Evolutionary conservation across 2,113 vertebrate species (phyloP), one percentile per base, ranked within the genome.

Genomic region (Zingel zingel): DNA sequence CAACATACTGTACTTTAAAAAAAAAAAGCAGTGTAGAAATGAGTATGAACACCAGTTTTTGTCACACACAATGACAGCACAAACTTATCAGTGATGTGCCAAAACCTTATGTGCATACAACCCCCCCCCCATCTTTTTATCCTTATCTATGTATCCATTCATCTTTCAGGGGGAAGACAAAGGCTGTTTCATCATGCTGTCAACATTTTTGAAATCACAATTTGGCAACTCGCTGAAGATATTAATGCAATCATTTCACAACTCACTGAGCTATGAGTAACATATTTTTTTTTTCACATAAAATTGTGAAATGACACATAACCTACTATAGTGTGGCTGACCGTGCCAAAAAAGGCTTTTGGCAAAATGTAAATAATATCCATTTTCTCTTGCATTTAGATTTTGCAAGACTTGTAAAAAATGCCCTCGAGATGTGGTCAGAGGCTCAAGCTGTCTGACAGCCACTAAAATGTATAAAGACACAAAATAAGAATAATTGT

Each of bases 401-500:
- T 68, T 64, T 18, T 64, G 48, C 43, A 66, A 84, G 83, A 69
- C 45, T 76, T 79, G 30, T 62, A 51, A 70, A 67, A 77, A 81
- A n/a, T 36, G n/a, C 33, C 53, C 65, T 7, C 2, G 19, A 70
- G 63, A 83, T 74, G 66, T 67, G 65, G 69, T 45, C 23, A 70
- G 48, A 36, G 54, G 36, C 58, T 76, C 6, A 19, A 75, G 21
- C 68, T 74, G 75, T 82, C 65, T 82, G 74, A 89, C 62, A 64
- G 65, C 74, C 77, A 78, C 81, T 8, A 50, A 83, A 80, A 79
- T 50, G 65, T 56, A 59, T 62, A 77, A 88, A 69, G 51, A 66
- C 23, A 78, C 61, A 78, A 48, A 87, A 87, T 64, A 39, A 82
- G 65, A 86, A 76, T 88, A 45, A 87, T 80, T 88, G 57, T 79